phyloP scores from a whole-genome alignment of 1,140 invertebrate genomes.

The Dendrolimus punctatus region DNA sequence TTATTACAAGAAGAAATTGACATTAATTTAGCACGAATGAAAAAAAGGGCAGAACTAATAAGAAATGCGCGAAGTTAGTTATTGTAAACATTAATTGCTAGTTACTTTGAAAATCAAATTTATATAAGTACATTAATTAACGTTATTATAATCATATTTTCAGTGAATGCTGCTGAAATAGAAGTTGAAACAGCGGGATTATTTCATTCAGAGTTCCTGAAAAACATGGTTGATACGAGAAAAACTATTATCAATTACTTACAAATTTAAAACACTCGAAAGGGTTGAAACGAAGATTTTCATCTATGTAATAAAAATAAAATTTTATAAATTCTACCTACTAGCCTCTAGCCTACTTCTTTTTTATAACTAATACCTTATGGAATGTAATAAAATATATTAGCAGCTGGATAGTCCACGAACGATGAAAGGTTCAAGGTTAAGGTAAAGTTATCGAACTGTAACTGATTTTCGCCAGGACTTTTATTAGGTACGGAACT shows the following conservation, averaged over 20 bases:
- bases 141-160: slow-evolving; percentile 7
- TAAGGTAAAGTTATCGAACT: no score
- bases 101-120: no score
- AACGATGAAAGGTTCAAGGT: no score
- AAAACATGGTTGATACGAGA: slow-evolving; percentile 24
- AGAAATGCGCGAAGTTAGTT: slow-evolving; percentile 36
- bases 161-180: slow-evolving; percentile 44
- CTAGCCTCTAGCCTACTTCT: no score
- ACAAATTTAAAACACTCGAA: slow-evolving; percentile 6
- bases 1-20: slow-evolving; percentile 31
- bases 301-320: no score
- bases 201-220: slow-evolving; percentile 32
- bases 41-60: slow-evolving; percentile 31
- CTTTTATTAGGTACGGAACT: no score
- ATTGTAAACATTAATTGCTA: not conserved
- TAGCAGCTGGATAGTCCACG: no score
- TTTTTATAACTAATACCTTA: no score
- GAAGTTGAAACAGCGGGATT: slow-evolving; percentile 47
- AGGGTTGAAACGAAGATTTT: not conserved
- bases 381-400: no score
- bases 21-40: slow-evolving; percentile 28
- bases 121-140: not conserved
- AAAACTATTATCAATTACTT: slow-evolving; percentile 6
- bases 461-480: no score
- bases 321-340: no score